Conservation (phyloP, 30 jellyfish, hydroid and myxozoan genomes). For the Sanderia malayensis region DNA sequence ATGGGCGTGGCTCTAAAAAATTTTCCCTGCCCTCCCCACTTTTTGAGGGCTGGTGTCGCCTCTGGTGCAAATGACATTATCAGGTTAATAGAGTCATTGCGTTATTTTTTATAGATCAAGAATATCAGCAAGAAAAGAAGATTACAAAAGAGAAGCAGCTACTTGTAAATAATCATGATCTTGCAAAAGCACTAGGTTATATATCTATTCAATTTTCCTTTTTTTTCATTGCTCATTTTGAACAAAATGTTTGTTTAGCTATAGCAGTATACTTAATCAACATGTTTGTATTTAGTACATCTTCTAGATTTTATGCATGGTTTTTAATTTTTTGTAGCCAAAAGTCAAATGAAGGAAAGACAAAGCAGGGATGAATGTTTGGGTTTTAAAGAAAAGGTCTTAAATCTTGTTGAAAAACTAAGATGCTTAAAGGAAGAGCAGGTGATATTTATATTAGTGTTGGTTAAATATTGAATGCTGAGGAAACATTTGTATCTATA, state of each 20-base stretch:
- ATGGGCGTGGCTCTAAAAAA: too few species aligned
- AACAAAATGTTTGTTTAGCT: too few species aligned
- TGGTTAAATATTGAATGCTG: too few species aligned
- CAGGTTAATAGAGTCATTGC: too few species aligned
- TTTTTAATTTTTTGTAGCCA: conserved; percentile 8
- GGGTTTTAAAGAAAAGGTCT: conserved; percentile 24
- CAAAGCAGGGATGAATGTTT: conserved; percentile 20
- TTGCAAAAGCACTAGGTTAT: conserved; percentile 47
- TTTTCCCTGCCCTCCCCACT: too few species aligned
- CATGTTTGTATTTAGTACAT: neutral
- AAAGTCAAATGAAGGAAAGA: conserved; percentile 34
- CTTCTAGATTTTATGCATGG: too few species aligned
- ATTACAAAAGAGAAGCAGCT: conserved; percentile 2
- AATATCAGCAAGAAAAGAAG: neutral
- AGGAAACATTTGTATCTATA: too few species aligned
- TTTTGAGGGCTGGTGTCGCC: too few species aligned
- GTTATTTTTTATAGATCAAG: neutral
- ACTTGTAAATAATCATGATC: conserved; percentile 19
- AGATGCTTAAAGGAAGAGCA: conserved; percentile 17
- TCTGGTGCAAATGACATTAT: too few species aligned
- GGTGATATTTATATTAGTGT: too few species aligned
- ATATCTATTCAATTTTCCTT: neutral
- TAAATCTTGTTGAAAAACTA: conserved; percentile 25
- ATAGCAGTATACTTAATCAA: neutral
- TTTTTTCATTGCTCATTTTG: too few species aligned